Evolutionary conservation across 1,140 invertebrate species (phyloP).

Genomic region (Palaemon carinicauda): DNA sequence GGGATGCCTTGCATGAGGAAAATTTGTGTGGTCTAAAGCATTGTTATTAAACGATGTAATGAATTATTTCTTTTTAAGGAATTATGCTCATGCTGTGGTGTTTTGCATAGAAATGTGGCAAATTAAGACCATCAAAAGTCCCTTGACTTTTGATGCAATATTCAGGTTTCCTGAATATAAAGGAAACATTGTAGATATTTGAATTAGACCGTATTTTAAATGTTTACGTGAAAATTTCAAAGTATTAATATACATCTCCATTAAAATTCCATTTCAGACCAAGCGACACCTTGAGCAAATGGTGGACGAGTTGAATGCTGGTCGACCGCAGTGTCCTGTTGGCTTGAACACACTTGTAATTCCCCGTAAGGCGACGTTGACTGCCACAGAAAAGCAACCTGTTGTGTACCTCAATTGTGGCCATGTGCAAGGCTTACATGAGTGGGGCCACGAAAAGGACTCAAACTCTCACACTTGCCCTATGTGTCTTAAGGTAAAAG

Average conservation of each 20-base stretch:
- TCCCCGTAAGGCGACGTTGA: slow-evolving; percentile 81
- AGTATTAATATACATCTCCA: background rate
- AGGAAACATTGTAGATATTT: background rate
- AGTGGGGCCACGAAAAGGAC: slow-evolving; percentile 89
- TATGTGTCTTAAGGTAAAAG: slow-evolving; percentile 85
- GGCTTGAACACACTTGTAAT: slow-evolving; percentile 98
- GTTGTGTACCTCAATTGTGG: slow-evolving; percentile 99
- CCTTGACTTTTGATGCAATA: too few relatives aligned
- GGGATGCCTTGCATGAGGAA: too few relatives aligned
- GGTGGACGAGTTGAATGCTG: slow-evolving; percentile 95
- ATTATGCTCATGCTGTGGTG: too few relatives aligned
- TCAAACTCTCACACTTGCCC: slow-evolving; percentile 87
- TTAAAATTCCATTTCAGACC: slow-evolving; percentile 71
- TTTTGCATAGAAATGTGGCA: too few relatives aligned
- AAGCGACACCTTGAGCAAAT: slow-evolving; percentile 90
- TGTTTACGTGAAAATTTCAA: background rate
- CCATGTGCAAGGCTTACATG: slow-evolving; percentile 92
- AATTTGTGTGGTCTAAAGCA: too few relatives aligned
- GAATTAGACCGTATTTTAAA: background rate
- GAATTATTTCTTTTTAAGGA: too few relatives aligned
- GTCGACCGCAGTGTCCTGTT: slow-evolving; percentile 98
- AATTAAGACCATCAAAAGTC: too few relatives aligned
- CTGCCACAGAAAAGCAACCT: slow-evolving; percentile 79
- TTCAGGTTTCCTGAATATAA: too few relatives aligned
- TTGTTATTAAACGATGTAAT: too few relatives aligned